phyloP scores from a whole-genome alignment of 1,140 invertebrate species.

The Daktulosphaira vitifoliae region DNA sequence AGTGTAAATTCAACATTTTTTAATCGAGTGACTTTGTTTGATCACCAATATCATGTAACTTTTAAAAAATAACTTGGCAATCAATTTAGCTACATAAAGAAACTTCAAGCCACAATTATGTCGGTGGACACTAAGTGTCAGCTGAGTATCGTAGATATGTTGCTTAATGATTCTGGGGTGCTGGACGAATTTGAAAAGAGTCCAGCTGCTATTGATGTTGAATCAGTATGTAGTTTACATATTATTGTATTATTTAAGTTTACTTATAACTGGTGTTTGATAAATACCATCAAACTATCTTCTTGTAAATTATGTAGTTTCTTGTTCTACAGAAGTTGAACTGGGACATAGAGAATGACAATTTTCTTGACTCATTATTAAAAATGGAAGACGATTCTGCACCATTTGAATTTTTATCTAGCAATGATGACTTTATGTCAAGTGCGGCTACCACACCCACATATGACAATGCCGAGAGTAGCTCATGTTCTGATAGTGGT shows the following conservation, averaged over 20 bases:
- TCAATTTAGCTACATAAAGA: too few species aligned
- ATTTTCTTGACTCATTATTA: conserved; percentile 37
- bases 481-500: conserved; percentile 39
- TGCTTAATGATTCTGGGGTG: conserved; percentile 11
- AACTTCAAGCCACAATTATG: not conserved
- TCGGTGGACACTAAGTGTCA: not conserved
- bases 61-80: too few species aligned
- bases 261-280: too few species aligned
- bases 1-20: too few species aligned
- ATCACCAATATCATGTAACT: too few species aligned
- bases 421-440: conserved; percentile 1
- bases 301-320: too few species aligned
- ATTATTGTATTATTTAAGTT: too few species aligned
- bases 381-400: conserved; percentile 28
- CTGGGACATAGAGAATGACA: conserved; percentile 35
- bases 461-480: conserved; percentile 34
- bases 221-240: not conserved
- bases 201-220: not conserved
- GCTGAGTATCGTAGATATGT: conserved; percentile 17
- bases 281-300: too few species aligned
- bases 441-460: conserved; percentile 7
- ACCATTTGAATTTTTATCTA: conserved; percentile 26
- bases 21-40: too few species aligned
- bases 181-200: conserved; percentile 1
- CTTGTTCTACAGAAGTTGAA: conserved; percentile 31